Conservation (phyloP, 2,113 vertebrate species). For the Otus sunia region DNA sequence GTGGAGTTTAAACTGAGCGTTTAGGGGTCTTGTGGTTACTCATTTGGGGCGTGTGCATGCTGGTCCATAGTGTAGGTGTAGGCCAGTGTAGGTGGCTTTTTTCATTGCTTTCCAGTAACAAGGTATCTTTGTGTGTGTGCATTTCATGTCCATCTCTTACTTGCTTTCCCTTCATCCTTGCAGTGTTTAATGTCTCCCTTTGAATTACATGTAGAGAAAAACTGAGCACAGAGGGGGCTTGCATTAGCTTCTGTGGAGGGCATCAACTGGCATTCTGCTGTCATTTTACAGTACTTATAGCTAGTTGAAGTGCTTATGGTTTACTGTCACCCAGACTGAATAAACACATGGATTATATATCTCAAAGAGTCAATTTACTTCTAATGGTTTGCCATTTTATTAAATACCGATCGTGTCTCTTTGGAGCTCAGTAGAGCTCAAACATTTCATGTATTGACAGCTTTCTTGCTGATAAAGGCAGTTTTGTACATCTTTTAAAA, state of each 20-base stretch:
- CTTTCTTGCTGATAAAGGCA: not conserved
- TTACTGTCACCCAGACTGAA: not conserved
- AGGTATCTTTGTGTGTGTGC: not conserved
- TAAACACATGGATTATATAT: not conserved
- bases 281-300: not conserved
- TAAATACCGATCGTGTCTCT: not conserved
- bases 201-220: not conserved
- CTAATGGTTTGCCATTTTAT: not conserved
- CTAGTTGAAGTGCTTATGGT: not conserved
- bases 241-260: not conserved
- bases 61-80: not conserved
- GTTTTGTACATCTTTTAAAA: not conserved
- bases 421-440: not conserved
- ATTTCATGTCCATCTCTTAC: not conserved
- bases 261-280: not conserved
- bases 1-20: not conserved
- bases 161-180: not conserved
- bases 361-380: not conserved
- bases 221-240: not conserved
- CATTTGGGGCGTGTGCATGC: fast-evolving
- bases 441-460: not conserved
- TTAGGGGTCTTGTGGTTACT: not conserved
- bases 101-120: not conserved
- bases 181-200: not conserved
- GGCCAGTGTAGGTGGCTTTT: not conserved